Conservation (phyloP, 2,113 vertebrate genomes). For the Lycocorax pyrrhopterus region DNA sequence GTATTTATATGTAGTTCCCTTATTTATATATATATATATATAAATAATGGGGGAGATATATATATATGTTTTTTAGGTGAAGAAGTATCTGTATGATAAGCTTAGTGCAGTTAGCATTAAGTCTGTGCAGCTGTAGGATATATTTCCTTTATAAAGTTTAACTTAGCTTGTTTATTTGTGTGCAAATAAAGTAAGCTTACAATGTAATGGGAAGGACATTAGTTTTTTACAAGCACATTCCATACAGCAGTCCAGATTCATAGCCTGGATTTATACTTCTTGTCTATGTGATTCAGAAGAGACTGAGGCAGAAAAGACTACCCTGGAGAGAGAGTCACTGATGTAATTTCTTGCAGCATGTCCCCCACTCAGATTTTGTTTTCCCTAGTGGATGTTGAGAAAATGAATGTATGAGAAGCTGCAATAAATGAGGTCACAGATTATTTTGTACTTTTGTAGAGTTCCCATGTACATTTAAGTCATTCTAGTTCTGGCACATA, state of each 20-base stretch:
- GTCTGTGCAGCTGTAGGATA: slow-evolving; percentile 7
- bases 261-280: not conserved
- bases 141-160: slow-evolving; percentile 11
- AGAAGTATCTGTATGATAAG: not conserved
- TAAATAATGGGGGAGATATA: not conserved
- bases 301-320: not conserved
- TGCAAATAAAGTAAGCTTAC: not conserved
- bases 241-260: not conserved
- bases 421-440: not conserved
- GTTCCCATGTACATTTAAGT: not conserved
- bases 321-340: not conserved
- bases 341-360: not conserved
- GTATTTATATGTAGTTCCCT: slow-evolving; percentile 51
- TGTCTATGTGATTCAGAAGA: not conserved
- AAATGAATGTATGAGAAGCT: not conserved
- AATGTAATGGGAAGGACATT: not conserved
- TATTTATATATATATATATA: not conserved
- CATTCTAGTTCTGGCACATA: not conserved
- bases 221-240: not conserved
- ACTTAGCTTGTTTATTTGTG: not conserved
- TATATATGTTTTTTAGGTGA: slow-evolving; percentile 33
- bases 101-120: not conserved
- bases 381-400: not conserved
- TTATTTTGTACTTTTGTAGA: not conserved
- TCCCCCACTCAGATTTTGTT: not conserved